Evolutionary conservation across 2,797 vertebrate genomes (phyloP).

Genomic region (Acrocephalus scirpaceus): DNA sequence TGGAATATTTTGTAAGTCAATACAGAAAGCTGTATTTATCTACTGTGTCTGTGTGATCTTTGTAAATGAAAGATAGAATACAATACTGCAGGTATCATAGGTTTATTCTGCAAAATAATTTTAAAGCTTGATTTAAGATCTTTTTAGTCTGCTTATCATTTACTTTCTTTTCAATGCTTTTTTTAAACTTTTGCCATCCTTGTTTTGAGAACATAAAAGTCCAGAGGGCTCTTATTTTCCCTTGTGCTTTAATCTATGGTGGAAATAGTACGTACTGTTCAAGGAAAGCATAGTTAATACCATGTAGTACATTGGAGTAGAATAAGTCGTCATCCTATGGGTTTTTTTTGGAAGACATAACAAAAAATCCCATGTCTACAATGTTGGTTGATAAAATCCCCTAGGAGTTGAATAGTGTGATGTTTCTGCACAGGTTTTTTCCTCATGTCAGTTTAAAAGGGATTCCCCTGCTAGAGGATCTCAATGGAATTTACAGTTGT

Average conservation of each 20-base stretch:
- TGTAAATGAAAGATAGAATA: not conserved
- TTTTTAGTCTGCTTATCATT: not conserved
- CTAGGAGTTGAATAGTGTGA: not conserved
- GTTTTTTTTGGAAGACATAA: not conserved
- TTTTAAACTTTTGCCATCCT: not conserved
- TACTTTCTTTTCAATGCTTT: not conserved
- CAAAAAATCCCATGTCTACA: not conserved
- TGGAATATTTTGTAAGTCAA: not conserved
- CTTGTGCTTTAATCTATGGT: not conserved
- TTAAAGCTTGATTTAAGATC: not conserved
- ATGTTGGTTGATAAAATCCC: not conserved
- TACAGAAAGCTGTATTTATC: not conserved
- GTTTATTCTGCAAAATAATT: not conserved
- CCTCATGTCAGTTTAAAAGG: not conserved
- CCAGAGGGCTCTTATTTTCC: not conserved
- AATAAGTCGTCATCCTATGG: not conserved
- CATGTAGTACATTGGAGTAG: not conserved
- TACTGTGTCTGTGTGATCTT: not conserved
- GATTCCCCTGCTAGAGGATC: not conserved
- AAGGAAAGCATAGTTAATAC: not conserved
- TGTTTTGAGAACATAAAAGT: not conserved
- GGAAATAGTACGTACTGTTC: not conserved
- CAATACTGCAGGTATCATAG: not conserved
- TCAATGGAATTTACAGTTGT: constrained; percentile 1
- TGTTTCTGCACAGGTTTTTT: not conserved